Conservation (phyloP, 2,113 vertebrate genomes). For the Miniopterus natalensis region DNA sequence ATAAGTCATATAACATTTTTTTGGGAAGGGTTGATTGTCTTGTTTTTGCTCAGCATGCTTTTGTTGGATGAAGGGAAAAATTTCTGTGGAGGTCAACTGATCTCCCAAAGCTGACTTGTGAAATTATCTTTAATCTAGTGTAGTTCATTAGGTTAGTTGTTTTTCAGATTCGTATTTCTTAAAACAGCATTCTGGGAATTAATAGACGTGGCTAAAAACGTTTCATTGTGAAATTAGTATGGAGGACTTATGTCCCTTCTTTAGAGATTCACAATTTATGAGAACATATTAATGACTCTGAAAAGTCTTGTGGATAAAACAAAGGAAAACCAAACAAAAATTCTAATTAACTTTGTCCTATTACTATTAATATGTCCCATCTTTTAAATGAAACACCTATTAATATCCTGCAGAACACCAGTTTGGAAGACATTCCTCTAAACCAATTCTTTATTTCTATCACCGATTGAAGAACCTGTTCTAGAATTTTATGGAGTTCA, state of each 20-base stretch:
- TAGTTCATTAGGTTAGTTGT: constrained; percentile 1
- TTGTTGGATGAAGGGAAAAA: background rate
- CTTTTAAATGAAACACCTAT: background rate
- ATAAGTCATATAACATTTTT: background rate
- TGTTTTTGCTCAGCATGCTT: background rate
- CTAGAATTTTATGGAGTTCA: constrained; percentile 44
- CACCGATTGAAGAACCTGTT: background rate
- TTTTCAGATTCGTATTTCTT: constrained; percentile 28
- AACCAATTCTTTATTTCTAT: constrained; percentile 46
- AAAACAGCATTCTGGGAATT: constrained; percentile 35
- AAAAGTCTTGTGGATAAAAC: constrained; percentile 7
- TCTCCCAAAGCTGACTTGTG: background rate
- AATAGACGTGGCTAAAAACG: background rate
- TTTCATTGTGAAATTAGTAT: background rate
- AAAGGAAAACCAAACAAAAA: background rate
- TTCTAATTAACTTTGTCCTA: background rate
- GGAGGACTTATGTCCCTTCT: background rate
- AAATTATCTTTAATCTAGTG: background rate
- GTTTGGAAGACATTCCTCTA: background rate
- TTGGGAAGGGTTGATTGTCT: background rate
- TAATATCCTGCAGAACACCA: background rate
- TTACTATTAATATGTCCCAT: background rate
- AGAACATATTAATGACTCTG: background rate
- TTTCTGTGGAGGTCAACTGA: background rate
- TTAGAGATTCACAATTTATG: background rate